Conservation (phyloP, 92 coral and sea anemone species). For the Epizoanthus rinbou region DNA sequence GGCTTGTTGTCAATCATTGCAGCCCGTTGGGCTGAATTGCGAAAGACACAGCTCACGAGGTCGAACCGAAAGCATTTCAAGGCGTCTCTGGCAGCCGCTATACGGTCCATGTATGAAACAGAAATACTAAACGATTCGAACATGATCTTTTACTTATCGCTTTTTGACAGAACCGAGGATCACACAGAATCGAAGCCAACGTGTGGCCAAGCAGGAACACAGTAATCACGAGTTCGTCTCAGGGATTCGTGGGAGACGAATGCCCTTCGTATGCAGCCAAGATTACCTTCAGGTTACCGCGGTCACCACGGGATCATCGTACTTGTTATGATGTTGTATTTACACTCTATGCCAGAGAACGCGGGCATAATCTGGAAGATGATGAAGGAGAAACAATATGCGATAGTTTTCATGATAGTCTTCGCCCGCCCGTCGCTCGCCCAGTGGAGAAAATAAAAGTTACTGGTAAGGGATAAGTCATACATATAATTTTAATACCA, state of each 20-base stretch:
- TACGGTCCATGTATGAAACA: no score
- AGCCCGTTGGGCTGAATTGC: no score
- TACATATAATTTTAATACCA: background rate
- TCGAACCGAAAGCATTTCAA: no score
- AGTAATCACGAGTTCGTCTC: background rate
- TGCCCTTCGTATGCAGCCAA: constrained; percentile 15
- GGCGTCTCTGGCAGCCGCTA: no score
- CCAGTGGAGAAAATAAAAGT: constrained; percentile 7
- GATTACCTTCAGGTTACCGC: constrained; percentile 1
- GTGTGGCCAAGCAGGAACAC: background rate
- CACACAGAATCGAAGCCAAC: constrained; percentile 7
- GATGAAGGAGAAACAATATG: background rate
- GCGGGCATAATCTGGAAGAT: background rate
- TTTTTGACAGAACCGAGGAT: constrained; percentile 3
- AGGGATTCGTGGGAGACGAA: background rate
- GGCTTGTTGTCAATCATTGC: no score
- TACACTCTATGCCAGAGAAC: background rate
- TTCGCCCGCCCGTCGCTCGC: background rate
- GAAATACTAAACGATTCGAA: no score
- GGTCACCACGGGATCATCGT: background rate
- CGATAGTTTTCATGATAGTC: background rate
- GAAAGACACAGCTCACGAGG: no score
- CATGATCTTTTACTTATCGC: no score
- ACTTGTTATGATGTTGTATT: background rate
- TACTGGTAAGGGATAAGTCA: background rate